Conservation (phyloP, 2,797 vertebrate genomes). For the Phoeniculus purpureus region DNA sequence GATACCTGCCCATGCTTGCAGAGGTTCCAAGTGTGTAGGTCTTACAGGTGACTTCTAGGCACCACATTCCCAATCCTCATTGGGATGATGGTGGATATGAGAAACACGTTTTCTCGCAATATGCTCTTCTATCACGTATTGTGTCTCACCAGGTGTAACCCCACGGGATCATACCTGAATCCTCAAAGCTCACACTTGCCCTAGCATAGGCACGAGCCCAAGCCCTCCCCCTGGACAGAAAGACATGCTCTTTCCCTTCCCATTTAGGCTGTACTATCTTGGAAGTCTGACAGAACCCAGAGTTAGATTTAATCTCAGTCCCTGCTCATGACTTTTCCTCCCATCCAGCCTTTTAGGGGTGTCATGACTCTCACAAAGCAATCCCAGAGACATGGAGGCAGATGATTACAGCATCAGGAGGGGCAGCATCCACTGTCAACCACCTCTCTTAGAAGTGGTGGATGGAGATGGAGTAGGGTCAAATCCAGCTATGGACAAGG, state of each 20-base stretch:
- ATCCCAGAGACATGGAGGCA: rapidly evolving
- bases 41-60: background rate
- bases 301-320: background rate
- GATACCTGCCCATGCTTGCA: background rate
- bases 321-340: background rate
- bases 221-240: background rate
- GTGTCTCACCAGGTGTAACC: background rate
- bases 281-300: background rate
- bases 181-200: background rate
- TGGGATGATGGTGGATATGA: background rate
- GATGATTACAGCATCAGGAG: background rate
- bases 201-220: background rate
- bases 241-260: background rate
- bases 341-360: background rate
- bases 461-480: background rate
- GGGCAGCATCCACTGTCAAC: background rate
- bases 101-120: background rate
- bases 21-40: background rate
- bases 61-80: background rate
- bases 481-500: background rate
- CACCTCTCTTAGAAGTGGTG: background rate
- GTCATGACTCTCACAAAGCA: background rate
- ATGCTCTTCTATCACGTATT: background rate
- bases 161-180: background rate
- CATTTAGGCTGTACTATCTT: background rate